A percentile compares a stretch with the other conserved stretches of the same genome.
These are phyloP conservation scores for Ptychobarbus kaznakovi DNA, from an alignment of 2,797 vertebrate genomes.

Conservation along the genomic window DNA sequence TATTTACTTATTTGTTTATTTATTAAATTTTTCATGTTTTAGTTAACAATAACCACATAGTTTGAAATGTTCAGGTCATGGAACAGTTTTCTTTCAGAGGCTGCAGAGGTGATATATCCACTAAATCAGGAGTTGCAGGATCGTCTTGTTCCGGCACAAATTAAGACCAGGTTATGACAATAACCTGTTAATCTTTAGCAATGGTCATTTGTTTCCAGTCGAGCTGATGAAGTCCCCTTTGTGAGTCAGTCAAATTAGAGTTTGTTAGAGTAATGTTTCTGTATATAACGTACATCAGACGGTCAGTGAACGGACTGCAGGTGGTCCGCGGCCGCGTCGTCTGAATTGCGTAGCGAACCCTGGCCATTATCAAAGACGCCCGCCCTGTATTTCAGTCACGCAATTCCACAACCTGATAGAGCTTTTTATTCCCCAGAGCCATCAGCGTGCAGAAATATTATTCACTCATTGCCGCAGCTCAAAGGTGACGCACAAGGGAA, in stretches of 20 bases:
- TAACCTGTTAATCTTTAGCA: background rate
- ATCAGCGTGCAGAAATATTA: constrained; percentile 40
- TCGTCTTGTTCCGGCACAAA: background rate
- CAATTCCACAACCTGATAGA: constrained; percentile 20
- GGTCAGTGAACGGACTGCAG: background rate
- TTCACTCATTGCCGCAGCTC: constrained; percentile 30
- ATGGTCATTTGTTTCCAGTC: background rate
- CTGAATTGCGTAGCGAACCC: constrained; percentile 1
- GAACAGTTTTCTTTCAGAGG: background rate
- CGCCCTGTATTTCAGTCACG: constrained; percentile 7
- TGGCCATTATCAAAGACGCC: background rate
- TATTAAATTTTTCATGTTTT: no score
- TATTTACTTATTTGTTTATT: background rate
- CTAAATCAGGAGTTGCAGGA: background rate
- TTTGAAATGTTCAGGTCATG: background rate
- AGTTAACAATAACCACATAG: background rate
- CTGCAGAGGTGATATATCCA: background rate
- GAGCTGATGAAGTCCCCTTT: background rate
- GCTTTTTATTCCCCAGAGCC: constrained; percentile 26
- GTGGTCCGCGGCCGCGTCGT: no score
- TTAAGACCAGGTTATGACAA: background rate
- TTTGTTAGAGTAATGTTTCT: background rate
- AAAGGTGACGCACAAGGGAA: constrained; percentile 43
- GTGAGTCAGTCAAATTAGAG: background rate
- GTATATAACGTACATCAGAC: background rate